A percentile compares a stretch with the other conserved stretches of the same genome.
phyloP scores from a whole-genome alignment of 2,797 vertebrate genomes.

The Sebastes itinus region DNA sequence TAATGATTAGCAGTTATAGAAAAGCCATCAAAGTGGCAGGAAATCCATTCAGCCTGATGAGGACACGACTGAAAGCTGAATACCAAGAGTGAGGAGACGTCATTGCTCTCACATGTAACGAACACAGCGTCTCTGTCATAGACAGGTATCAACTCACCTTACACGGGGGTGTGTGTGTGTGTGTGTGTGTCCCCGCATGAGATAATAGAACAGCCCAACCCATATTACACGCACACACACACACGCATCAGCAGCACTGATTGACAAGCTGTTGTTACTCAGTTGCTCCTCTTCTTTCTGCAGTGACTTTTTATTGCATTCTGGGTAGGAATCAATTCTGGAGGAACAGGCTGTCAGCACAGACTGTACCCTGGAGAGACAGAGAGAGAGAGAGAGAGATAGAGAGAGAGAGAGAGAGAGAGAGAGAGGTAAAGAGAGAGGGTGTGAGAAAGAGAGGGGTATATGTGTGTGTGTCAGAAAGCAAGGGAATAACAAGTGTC shows the following conservation, averaged over 20 bases:
- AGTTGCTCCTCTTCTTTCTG: constrained; percentile 51
- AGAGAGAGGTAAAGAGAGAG: constrained; percentile 2
- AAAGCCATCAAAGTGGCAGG: constrained; percentile 33
- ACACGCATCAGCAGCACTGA: constrained; percentile 35
- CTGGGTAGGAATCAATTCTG: constrained; percentile 71
- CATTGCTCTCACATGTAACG: background rate
- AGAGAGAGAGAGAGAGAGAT: constrained; percentile 5
- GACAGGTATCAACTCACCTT: constrained; percentile 15
- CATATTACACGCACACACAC: constrained; percentile 5
- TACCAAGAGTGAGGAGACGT: background rate
- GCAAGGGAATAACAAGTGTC: constrained; percentile 34
- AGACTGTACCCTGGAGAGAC: constrained; percentile 62
- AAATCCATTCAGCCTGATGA: constrained; percentile 55
- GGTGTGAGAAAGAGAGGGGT: constrained; percentile 29
- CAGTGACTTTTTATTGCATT: constrained; percentile 76
- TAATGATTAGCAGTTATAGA: constrained; percentile 46
- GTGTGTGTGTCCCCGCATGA: background rate
- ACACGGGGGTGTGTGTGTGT: background rate
- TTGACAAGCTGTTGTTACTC: constrained; percentile 69
- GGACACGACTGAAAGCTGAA: background rate
- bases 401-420: constrained; percentile 4
- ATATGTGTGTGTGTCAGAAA: constrained; percentile 31
- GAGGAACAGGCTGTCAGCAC: constrained; percentile 69
- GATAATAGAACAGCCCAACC: background rate
- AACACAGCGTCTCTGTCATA: background rate